Base-by-base conservation (phyloP, 92 coral and sea anemone species). In the Metridium senile region DNA sequence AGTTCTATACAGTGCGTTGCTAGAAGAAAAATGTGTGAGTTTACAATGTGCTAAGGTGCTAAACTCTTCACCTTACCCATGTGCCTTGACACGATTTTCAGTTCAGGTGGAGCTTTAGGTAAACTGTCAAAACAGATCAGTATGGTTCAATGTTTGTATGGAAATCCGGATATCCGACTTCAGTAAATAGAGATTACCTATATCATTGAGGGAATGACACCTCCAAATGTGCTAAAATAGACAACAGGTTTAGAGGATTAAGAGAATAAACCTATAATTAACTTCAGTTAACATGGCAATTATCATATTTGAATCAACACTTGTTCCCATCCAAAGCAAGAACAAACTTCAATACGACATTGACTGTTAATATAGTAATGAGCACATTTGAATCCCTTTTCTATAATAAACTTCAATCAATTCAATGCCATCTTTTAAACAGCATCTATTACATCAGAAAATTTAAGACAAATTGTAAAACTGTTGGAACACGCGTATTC, bases 111-210 rank as follows among this genome's bases (percentile, higher is more conserved):
- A 43, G 62, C 28, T 18, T 31, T 52, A 0, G 23, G 17, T 32
- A 70, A 65, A 65, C 43, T 71, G 76, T 71, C 76, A 71, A 0
- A 8, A 28, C 20, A 63, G 45, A 53, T 71, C 65, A 58, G 30
- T 17, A 51, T 71, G 59, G 63, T 71, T 20, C 30, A 28, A 31
- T 71, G 46, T 71, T 51, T 71, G 49, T 26, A 29, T 51, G 58
- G 2, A 71, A 31, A 30, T 51, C 63, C 76, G 76, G 76, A 71
- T 53, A 51, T 71, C 76, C 76, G 76, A 46, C 16, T 70, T 70
- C 74, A 45, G 23, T 26, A 51, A 71, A 52, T 54, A 71, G 28
- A 45, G 76, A 57, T 71, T 53, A 71, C 25, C 9, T 43, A 17
- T 23, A 23, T 30, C 43, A n/a, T n/a, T n/a, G n/a, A n/a, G n/a